Base-by-base conservation (phyloP, 2,113 vertebrate species). In the Ornithorhynchus anatinus region DNA sequence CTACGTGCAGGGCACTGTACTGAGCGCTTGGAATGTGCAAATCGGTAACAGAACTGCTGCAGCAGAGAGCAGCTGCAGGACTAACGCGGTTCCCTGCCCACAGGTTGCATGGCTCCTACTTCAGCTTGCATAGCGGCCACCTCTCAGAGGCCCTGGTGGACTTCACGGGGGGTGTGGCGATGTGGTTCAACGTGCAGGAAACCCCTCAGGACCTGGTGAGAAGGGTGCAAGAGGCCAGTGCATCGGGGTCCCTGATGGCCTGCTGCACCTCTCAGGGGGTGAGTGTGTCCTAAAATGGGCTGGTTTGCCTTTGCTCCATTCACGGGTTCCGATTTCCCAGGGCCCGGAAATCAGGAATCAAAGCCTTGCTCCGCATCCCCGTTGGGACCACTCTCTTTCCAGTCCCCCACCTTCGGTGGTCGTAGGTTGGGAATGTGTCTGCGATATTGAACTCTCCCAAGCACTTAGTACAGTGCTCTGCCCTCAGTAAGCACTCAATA, bases 21-120 rank as follows among this genome's bases (percentile, higher is more conserved):
- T n/a, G n/a, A n/a, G n/a, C n/a, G n/a, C n/a, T n/a, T n/a, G n/a
- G n/a, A n/a, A n/a, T n/a, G n/a, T n/a, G n/a, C n/a, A n/a, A n/a
- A n/a, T n/a, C n/a, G n/a, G n/a, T n/a, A n/a, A n/a, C n/a, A n/a
- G n/a, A n/a, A n/a, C n/a, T n/a, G n/a, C n/a, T n/a, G n/a, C n/a
- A n/a, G n/a, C n/a, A n/a, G n/a, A n/a, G n/a, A n/a, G n/a, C n/a
- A n/a, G n/a, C n/a, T n/a, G n/a, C 31, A 17, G 19, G 36, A 9
- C n/a, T 40, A 37, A 39, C 11, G 14, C 23, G 23, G 13, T 13
- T 20, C 37, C 23, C 8, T 5, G 56, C 19, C 25, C 14, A 7
- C 74, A 99, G 97, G 61, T 86, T 98, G 19, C 92, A 62, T 1
- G 97, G 96, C 5, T 99, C 97, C 66, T 99, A 97, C 35, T 60